These are phyloP conservation scores for Capricornis sumatraensis DNA, from an alignment of 2,113 vertebrate species.

Conservation along the genomic window DNA sequence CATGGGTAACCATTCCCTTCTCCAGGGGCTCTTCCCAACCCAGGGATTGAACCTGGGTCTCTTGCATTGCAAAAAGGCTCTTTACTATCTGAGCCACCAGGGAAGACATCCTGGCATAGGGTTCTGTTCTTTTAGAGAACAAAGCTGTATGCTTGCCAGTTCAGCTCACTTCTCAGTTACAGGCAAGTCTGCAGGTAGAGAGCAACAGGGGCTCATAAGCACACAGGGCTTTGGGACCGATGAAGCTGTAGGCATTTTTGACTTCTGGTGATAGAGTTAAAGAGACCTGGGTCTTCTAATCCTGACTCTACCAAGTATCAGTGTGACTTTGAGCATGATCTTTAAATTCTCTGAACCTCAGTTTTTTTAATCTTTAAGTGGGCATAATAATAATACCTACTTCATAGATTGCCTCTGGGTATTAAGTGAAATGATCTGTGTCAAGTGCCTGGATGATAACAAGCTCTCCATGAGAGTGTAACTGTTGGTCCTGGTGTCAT, in stretches of 20 bases:
- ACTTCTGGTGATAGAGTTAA: neutral
- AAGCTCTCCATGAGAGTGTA: neutral
- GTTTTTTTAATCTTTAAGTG: constrained; percentile 10
- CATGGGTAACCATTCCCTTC: neutral
- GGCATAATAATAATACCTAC: neutral
- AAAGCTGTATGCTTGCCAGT: neutral
- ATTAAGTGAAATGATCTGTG: neutral
- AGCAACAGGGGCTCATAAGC: neutral
- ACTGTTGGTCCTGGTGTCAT: neutral
- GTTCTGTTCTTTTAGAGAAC: neutral
- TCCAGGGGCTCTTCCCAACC: neutral
- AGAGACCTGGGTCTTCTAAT: neutral
- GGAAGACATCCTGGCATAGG: neutral
- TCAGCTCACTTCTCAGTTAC: neutral
- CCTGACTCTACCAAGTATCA: neutral
- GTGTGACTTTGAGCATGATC: neutral
- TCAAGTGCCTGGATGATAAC: neutral
- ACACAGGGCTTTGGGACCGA: neutral
- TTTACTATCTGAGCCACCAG: neutral
- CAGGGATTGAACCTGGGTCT: neutral
- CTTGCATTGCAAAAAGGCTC: neutral
- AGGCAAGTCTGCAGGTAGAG: neutral
- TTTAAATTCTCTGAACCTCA: neutral
- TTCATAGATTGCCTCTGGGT: neutral
- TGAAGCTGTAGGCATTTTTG: neutral